Evolutionary conservation across 2,113 vertebrate species (phyloP).

Genomic region (Hemiscyllium ocellatum): DNA sequence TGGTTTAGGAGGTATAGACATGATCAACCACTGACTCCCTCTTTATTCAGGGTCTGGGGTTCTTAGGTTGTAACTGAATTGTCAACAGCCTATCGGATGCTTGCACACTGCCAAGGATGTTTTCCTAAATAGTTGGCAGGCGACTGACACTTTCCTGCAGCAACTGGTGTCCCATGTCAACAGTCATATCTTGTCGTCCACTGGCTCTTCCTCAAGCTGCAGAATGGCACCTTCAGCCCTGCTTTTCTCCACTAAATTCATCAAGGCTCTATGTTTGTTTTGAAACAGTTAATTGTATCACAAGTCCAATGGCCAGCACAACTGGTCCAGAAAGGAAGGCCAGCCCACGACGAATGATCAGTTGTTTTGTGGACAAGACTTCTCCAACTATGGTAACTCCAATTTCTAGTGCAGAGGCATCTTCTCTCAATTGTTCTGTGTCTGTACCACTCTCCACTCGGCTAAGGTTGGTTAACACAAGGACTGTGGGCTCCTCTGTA

Average conservation of each 20-base stretch:
- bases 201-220: not conserved
- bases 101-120: not conserved
- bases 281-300: not conserved
- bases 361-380: constrained; percentile 39
- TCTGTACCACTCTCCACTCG: constrained; percentile 27
- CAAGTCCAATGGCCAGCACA: constrained; percentile 27
- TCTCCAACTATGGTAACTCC: constrained; percentile 36
- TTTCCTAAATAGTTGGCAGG: not conserved
- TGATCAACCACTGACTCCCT: not conserved
- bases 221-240: not conserved
- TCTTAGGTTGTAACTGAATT: not conserved
- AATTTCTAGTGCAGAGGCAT: not conserved
- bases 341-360: constrained; percentile 37
- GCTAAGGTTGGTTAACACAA: constrained; percentile 36
- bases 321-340: constrained; percentile 11
- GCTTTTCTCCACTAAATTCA: not conserved
- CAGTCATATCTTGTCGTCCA: not conserved
- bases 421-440: constrained; percentile 29
- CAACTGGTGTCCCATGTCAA: not conserved
- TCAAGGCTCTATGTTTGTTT: not conserved
- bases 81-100: not conserved
- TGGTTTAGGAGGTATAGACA: not conserved
- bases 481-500: not conserved
- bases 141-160: not conserved
- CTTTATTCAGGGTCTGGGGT: not conserved